These are phyloP conservation scores for Girardia tigrina DNA, from an alignment of 2,888 invertebrate species.

Conservation along the genomic window DNA sequence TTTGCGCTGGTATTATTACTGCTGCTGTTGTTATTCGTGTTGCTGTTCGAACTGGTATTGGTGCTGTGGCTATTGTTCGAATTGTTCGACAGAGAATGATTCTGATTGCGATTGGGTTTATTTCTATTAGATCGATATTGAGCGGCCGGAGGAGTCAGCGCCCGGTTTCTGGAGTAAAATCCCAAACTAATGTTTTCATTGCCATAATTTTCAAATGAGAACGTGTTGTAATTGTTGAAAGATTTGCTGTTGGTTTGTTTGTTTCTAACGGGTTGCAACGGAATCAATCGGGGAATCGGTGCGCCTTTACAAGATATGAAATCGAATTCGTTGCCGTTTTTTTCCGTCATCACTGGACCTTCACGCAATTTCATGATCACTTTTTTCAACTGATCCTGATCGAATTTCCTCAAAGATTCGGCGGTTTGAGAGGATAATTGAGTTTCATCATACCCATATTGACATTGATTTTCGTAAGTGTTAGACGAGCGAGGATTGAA, in stretches of 20 bases:
- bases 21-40: background rate
- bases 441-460: constrained; percentile 11
- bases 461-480: background rate
- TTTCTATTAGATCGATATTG: background rate
- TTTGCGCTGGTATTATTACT: background rate
- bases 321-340: background rate
- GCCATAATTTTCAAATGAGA: background rate
- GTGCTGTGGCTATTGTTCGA: no score
- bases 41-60: background rate
- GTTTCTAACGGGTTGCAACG: background rate
- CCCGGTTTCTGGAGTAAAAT: background rate
- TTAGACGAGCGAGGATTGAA: background rate
- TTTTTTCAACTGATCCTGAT: constrained; percentile 15
- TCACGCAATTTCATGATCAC: constrained; percentile 16
- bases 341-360: background rate
- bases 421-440: constrained; percentile 19
- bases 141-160: constrained; percentile 9
- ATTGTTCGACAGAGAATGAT: background rate
- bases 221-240: background rate
- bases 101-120: background rate
- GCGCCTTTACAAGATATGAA: background rate
- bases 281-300: background rate
- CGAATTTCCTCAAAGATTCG: background rate
- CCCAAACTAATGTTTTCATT: background rate
- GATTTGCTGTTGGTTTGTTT: background rate